These are phyloP conservation scores for Sphaerophoria rueppellii DNA, from an alignment of 2,888 invertebrate species.

Conservation along the genomic window DNA sequence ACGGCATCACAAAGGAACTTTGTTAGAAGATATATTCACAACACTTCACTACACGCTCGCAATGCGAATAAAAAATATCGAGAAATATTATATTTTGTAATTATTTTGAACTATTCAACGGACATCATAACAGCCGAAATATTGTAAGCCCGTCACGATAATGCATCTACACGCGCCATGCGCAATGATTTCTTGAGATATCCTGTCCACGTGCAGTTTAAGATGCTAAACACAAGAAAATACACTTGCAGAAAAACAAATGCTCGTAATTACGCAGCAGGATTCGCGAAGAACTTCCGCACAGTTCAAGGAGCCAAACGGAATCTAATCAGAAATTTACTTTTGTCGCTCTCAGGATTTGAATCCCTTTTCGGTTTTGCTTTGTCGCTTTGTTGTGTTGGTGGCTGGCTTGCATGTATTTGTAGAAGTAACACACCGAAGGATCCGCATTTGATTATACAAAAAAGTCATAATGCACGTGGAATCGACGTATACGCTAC, in stretches of 20 bases:
- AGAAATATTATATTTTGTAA: conserved; percentile 20
- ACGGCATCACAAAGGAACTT: conserved; percentile 13
- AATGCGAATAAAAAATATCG: neutral
- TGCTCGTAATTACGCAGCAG: conserved; percentile 76
- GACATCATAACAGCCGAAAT: conserved; percentile 32
- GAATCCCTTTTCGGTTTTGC: conserved; percentile 76
- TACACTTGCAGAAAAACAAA: conserved; percentile 77
- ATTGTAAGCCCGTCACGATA: conserved; percentile 10
- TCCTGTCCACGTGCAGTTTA: conserved; percentile 53
- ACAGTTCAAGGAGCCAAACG: conserved; percentile 76
- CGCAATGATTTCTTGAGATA: conserved; percentile 42
- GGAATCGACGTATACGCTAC: conserved; percentile 41
- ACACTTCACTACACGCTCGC: conserved; percentile 34
- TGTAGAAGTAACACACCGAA: conserved; percentile 65
- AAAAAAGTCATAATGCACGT: conserved; percentile 67
- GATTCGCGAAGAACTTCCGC: conserved; percentile 73
- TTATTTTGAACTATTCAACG: conserved; percentile 45
- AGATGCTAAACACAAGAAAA: conserved; percentile 51
- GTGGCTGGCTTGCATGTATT: conserved; percentile 25
- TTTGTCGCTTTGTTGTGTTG: conserved; percentile 56
- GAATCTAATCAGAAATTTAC: conserved; percentile 81
- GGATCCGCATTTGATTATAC: conserved; percentile 71
- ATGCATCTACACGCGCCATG: conserved; percentile 53
- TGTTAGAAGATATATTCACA: neutral
- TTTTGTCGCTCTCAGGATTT: conserved; percentile 75